phyloP scores from a whole-genome alignment of 2,113 vertebrate species.

The Varanus salvator region DNA sequence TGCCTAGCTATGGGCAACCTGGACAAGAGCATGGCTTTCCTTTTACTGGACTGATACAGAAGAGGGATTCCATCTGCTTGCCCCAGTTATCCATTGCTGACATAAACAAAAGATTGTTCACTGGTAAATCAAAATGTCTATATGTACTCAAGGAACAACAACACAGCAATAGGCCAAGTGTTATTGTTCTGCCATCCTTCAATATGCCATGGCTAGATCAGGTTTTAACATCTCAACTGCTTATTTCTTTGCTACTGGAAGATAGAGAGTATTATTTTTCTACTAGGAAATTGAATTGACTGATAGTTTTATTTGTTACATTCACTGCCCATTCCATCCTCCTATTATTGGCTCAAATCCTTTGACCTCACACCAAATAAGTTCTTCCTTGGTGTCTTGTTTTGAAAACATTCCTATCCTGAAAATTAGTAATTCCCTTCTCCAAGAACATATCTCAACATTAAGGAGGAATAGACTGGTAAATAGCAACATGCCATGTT shows the following conservation, averaged over 20 bases:
- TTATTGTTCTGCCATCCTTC: background rate
- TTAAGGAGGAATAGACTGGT: background rate
- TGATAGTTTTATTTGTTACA: background rate
- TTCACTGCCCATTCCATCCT: background rate
- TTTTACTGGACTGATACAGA: background rate
- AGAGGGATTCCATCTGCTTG: background rate
- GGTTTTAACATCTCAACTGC: slow-evolving; percentile 1
- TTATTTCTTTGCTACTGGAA: background rate
- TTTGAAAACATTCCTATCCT: background rate
- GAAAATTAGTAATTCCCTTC: background rate
- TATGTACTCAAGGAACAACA: slow-evolving; percentile 12
- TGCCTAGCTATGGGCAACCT: background rate
- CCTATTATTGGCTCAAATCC: background rate
- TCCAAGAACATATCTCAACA: background rate
- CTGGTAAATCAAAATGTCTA: background rate
- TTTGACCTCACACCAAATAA: background rate
- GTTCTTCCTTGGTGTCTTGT: background rate
- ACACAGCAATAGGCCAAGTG: slow-evolving; percentile 9
- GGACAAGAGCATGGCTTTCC: background rate
- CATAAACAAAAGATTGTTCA: background rate
- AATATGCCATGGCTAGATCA: slow-evolving; percentile 3
- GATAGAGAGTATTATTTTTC: background rate
- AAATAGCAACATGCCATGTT: background rate
- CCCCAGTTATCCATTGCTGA: background rate
- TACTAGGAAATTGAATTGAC: background rate